Evolutionary conservation across 2,888 invertebrate genomes (phyloP), one percentile per base, ranked within the genome.

Genomic region (Pristionchus exspectatus): DNA sequence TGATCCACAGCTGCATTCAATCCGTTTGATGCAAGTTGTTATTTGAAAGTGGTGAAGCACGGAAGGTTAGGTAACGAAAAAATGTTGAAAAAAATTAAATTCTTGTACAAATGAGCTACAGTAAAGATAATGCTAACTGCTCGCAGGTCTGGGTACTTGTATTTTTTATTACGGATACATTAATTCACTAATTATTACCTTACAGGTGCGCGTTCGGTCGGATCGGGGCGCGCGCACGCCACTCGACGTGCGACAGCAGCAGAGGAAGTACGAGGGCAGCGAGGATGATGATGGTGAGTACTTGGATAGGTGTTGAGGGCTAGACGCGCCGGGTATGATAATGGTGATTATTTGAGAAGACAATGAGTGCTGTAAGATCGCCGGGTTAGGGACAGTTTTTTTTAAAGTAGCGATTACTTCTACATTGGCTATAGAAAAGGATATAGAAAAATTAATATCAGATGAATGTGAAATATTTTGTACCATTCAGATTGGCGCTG

Each of bases 121-220:
- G n/a, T n/a, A n/a, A n/a, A n/a, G n/a, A n/a, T n/a, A 44, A 44
- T 44, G 44, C 44, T 44, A 5, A 3, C 44, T 44, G 44, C 44
- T 44, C 9, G 44, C 44, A 44, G 44, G 44, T 44, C 4, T 9
- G 44, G 44, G 44, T 44, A n/a, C n/a, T n/a, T n/a, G n/a, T n/a
- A n/a, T n/a, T n/a, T n/a, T n/a, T n/a, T n/a, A n/a, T n/a, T n/a
- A n/a, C 38, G 5, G 5, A 38, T 38, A 38, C 38, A 21, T 59
- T 21, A 24, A 59, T 59, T n/a, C n/a, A 54, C 54, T 54, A 24
- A 18, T 59, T 59, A 59, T 59, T 59, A 59, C 21, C 59, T 9
- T 77, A 16, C 77, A 84, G 84, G 84, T 84, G 16, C 84, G 84
- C 4, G 84, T 84, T 14, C 84, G 84, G 30, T 50, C 54, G 27